Conservation (phyloP, 2,113 vertebrate genomes). For the Leiothrix lutea region DNA sequence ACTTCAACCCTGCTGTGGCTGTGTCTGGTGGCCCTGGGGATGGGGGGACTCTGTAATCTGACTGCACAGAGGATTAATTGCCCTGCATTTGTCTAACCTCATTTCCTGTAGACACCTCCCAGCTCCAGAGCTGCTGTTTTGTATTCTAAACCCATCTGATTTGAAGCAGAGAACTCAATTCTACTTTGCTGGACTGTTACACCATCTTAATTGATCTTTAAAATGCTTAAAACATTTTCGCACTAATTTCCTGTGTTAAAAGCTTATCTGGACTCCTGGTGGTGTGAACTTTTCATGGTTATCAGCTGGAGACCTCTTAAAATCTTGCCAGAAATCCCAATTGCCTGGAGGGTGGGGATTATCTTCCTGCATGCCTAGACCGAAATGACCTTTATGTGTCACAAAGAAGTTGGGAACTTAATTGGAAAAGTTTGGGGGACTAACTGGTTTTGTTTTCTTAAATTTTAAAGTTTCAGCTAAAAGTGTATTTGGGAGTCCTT, state of each 20-base stretch:
- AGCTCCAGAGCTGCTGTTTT: neutral
- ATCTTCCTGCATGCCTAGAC: neutral
- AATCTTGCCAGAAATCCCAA: slow-evolving; percentile 33
- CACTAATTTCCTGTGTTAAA: slow-evolving; percentile 63
- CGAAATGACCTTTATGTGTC: slow-evolving; percentile 40
- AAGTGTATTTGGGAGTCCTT: neutral
- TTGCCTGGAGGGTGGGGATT: slow-evolving; percentile 46
- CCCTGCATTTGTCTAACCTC: slow-evolving; percentile 3
- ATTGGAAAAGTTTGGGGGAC: neutral
- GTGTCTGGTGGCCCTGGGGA: neutral
- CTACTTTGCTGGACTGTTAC: neutral
- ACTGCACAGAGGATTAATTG: slow-evolving; percentile 26
- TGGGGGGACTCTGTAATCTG: neutral
- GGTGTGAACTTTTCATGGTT: slow-evolving; percentile 54
- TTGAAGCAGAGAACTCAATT: neutral
- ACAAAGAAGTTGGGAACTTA: neutral
- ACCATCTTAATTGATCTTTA: slow-evolving; percentile 42
- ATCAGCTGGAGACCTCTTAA: slow-evolving; percentile 60
- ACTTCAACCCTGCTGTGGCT: neutral
- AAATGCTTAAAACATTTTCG: slow-evolving; percentile 32
- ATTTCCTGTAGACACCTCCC: neutral
- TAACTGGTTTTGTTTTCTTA: neutral
- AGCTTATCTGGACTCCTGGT: slow-evolving; percentile 53
- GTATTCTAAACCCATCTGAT: slow-evolving; percentile 15
- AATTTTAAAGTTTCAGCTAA: neutral